Conservation (phyloP, 2,113 vertebrate genomes). For the Mormyrus iriodes region DNA sequence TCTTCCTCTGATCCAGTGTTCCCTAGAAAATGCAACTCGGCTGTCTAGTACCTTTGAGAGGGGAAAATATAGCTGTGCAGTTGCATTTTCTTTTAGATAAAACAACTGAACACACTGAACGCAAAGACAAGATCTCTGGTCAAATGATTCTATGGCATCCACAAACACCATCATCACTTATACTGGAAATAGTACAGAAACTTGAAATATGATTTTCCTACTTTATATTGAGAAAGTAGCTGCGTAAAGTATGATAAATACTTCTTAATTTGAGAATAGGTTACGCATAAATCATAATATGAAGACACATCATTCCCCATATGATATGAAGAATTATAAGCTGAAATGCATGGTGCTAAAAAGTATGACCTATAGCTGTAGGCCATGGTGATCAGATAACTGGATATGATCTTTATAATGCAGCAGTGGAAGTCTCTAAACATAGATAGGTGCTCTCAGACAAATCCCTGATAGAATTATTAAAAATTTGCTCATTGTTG, state of each 20-base stretch:
- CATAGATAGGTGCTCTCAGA: conserved; percentile 43
- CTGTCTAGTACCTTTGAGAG: not conserved
- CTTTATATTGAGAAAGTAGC: not conserved
- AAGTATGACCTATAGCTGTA: not conserved
- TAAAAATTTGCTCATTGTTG: conserved; percentile 22
- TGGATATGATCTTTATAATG: conserved; percentile 30
- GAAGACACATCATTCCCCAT: too few species aligned
- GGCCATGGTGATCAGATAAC: conserved; percentile 15
- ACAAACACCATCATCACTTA: not conserved
- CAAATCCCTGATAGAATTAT: conserved; percentile 25
- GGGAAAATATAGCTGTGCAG: not conserved
- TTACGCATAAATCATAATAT: not conserved
- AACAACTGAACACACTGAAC: too few species aligned
- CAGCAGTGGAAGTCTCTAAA: conserved; percentile 3
- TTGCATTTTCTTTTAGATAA: too few species aligned
- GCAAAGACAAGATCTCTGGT: too few species aligned
- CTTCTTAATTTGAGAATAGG: not conserved
- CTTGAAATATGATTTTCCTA: not conserved
- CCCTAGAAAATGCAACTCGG: not conserved
- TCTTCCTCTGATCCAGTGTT: not conserved
- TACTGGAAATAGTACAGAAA: not conserved
- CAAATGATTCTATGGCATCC: too few species aligned
- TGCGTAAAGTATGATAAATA: not conserved
- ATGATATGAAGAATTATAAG: not conserved
- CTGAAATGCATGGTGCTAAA: not conserved